Evolutionary conservation across 2,113 vertebrate genomes (phyloP), one percentile per base, ranked within the genome.

Genomic region (Macrotus californicus): DNA sequence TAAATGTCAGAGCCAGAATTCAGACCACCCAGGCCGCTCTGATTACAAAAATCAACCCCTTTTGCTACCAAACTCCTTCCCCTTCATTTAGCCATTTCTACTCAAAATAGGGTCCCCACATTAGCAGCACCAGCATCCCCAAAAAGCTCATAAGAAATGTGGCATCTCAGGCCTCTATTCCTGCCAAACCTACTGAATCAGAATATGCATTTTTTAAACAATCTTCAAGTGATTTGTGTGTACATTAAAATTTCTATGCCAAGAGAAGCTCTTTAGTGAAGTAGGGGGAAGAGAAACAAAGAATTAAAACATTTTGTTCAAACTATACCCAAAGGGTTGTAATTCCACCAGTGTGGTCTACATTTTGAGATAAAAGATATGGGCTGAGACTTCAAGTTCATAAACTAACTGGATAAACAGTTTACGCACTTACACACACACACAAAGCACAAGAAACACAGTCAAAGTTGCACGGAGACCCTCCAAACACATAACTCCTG

Each of bases 261-360:
- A 75, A 93, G 56, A 93, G 56, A 39, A 56, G 13, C 24, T 81
- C 18, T 39, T 52, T 24, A n/a, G 13, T 76, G 5, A 92, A 50
- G 41, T 46, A 70, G 76, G 16, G 16, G 26, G 21, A 76, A 54
- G 18, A 24, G 86, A 79, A 89, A 43, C 29, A 90, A 89, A 80
- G 31, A 66, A 83, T 90, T 94, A 67, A 72, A 95, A 73, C 34
- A 46, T 54, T 87, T 92, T 76, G 29, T 84, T 82, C 67, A 92
- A 86, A 89, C 21, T 34, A 61, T 72, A 66, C 12, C 18, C 34
- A 75, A 80, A 73, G 24, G 43, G 31, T 5, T 72, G 0, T 9
- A 87, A 92, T 86, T 48, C 48, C 15, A 80, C 24, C 29, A 73
- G 8, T 31, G 34, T 34, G 41, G 64, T 31, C 19, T 88, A 31